These are phyloP conservation scores for Triplophysa siluroides DNA, from an alignment of 2,113 vertebrate species.

Conservation along the genomic window DNA sequence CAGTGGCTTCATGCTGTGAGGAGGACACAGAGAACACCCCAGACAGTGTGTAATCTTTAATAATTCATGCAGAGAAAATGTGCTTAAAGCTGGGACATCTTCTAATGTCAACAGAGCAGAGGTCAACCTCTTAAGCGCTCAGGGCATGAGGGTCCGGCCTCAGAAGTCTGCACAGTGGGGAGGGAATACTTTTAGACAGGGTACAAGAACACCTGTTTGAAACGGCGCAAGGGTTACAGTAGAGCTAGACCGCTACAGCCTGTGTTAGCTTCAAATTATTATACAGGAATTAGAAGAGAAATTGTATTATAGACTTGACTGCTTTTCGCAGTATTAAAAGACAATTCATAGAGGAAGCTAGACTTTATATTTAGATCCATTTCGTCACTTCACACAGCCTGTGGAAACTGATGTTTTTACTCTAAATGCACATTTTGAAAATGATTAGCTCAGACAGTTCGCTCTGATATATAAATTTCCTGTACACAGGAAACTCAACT, in stretches of 20 bases:
- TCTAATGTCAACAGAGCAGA: conserved; percentile 73
- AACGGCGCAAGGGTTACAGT: conserved; percentile 14
- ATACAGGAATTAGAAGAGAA: not conserved
- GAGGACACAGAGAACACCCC: conserved; percentile 67
- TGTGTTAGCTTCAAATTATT: not conserved
- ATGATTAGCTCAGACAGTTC: not conserved
- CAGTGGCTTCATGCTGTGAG: conserved; percentile 76
- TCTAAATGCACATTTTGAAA: not conserved
- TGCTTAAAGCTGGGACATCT: conserved; percentile 74
- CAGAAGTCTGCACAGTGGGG: conserved; percentile 33
- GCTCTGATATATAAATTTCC: not conserved
- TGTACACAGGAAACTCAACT: not conserved
- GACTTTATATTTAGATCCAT: not conserved
- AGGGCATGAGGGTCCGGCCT: conserved; percentile 61
- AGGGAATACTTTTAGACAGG: conserved; percentile 8
- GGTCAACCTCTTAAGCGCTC: conserved; percentile 66
- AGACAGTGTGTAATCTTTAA: conserved; percentile 76
- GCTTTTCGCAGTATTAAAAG: not conserved
- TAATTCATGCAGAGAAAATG: conserved; percentile 78
- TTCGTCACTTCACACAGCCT: not conserved
- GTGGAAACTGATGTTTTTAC: not conserved
- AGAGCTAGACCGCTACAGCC: not conserved
- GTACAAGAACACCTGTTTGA: conserved; percentile 43
- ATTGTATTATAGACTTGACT: not conserved
- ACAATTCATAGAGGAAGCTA: no score